Conservation (phyloP, 2,888 invertebrate species). For the Timema podura region DNA sequence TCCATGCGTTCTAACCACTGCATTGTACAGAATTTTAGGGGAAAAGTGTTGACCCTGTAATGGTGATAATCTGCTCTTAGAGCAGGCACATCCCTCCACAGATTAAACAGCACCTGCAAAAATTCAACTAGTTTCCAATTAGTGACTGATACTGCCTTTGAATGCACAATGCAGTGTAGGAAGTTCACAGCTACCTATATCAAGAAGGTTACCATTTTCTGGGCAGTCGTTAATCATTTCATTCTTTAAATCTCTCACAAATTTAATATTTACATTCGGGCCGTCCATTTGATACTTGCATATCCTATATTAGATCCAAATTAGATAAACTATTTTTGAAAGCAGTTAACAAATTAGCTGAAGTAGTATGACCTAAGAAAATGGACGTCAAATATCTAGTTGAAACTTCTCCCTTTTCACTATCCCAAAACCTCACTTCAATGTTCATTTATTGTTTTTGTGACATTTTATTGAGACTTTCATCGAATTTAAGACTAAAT, state of each 20-base stretch:
- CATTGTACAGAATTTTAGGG: too few species aligned
- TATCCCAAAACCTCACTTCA: not conserved
- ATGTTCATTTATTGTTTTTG: not conserved
- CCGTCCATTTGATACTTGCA: not conserved
- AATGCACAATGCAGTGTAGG: too few species aligned
- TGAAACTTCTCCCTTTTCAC: not conserved
- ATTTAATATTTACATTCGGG: conserved; percentile 1
- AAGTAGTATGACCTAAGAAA: not conserved
- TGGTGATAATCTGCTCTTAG: too few species aligned
- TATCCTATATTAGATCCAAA: not conserved
- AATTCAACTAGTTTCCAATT: too few species aligned
- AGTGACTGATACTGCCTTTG: too few species aligned
- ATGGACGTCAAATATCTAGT: not conserved
- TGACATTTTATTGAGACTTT: conserved; percentile 8
- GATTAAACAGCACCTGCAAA: too few species aligned
- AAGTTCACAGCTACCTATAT: too few species aligned
- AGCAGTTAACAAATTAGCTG: not conserved
- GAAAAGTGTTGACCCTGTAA: too few species aligned
- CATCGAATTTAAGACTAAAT: not conserved
- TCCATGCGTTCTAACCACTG: too few species aligned
- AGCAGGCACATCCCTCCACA: too few species aligned
- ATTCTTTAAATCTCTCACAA: not conserved
- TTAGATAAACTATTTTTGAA: not conserved
- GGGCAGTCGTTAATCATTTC: not conserved
- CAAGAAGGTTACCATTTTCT: too few species aligned